Evolutionary conservation across 2,797 vertebrate species (phyloP), one percentile per base, ranked within the genome.

Genomic region (Acanthornis magna): DNA sequence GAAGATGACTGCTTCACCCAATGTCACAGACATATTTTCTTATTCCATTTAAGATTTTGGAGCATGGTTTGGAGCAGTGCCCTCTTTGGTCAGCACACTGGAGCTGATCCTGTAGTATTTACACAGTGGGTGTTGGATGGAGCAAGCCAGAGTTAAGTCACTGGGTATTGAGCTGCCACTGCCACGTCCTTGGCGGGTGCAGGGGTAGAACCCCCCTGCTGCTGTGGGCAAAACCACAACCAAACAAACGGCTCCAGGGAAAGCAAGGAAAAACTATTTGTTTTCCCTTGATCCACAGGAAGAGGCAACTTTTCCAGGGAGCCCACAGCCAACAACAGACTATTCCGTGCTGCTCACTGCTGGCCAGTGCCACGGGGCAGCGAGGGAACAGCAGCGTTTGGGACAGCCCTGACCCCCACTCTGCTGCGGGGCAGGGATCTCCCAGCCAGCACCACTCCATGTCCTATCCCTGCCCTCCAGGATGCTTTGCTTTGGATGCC

Each of bases 291-390:
- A 75, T 68, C 32, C 34, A 75, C 34, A 92, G 77, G 43, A 78
- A 84, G 21, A 57, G 70, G 54, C 81, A 81, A 40, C 53, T 57
- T 75, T 75, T 84, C 84, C 84, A 93, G 54, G 43, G 27, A 85
- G 53, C 34, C 68, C 29, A 40, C 0, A 55, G 84, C 54, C 81
- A 93, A 70, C 2, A 0, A 26, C 80, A 84, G 26, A 45, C 54
- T 68, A 5, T 34, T 68, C 62, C 14, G n/a, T 54, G 76, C 58
- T 45, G 30, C 71, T 70, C 1, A 0, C 60, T 58, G 67, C 71
- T 40, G 50, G 65, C 73, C 68, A 51, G 62, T 0, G 0, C 54
- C 2, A 0, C 6, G 42, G 21, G 21, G 60, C 36, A 42, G 67
- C 29, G 21, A 60, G 54, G 45, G 79, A 60, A 32, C 0, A 8